Conservation (phyloP, 1,140 invertebrate genomes). For the Panulirus ornatus region DNA sequence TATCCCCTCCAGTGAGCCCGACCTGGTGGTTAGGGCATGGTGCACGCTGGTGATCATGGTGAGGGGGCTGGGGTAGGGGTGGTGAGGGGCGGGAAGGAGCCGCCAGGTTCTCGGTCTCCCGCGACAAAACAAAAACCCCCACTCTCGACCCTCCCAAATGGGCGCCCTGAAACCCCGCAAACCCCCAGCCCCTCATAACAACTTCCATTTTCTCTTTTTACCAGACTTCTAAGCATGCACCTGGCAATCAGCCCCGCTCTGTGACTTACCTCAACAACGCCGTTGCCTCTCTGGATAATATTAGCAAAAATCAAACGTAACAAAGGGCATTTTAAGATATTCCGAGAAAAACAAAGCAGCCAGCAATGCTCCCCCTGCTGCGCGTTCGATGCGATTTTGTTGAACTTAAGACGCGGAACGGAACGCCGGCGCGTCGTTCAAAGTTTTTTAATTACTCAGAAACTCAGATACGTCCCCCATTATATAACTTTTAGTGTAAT, state of each 20-base stretch:
- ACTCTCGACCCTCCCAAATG: slow-evolving; percentile 68
- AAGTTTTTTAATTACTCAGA: slow-evolving; percentile 20
- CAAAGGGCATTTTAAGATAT: slow-evolving; percentile 51
- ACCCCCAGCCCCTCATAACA: slow-evolving; percentile 70
- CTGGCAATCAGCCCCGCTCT: slow-evolving; percentile 5
- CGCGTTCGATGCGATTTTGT: slow-evolving; percentile 71
- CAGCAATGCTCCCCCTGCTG: slow-evolving; percentile 67
- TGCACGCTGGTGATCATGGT: slow-evolving; percentile 42
- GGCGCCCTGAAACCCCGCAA: slow-evolving; percentile 61
- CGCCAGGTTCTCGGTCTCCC: slow-evolving; percentile 59
- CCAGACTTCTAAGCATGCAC: slow-evolving; percentile 42
- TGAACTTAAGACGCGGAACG: slow-evolving; percentile 47
- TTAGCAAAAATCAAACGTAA: slow-evolving; percentile 57
- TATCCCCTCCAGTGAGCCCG: slow-evolving; percentile 2
- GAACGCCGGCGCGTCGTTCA: slow-evolving; percentile 51
- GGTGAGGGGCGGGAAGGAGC: slow-evolving; percentile 49
- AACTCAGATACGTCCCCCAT: background rate
- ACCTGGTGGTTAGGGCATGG: background rate
- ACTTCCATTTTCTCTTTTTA: slow-evolving; percentile 50
- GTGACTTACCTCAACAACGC: slow-evolving; percentile 61
- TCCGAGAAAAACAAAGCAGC: slow-evolving; percentile 69
- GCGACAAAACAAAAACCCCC: slow-evolving; percentile 74
- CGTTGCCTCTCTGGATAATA: slow-evolving; percentile 17
- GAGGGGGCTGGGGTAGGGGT: slow-evolving; percentile 53
- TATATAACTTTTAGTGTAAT: background rate